Base-by-base conservation (phyloP, 1,140 invertebrate genomes). In the Olivierus martensii region DNA sequence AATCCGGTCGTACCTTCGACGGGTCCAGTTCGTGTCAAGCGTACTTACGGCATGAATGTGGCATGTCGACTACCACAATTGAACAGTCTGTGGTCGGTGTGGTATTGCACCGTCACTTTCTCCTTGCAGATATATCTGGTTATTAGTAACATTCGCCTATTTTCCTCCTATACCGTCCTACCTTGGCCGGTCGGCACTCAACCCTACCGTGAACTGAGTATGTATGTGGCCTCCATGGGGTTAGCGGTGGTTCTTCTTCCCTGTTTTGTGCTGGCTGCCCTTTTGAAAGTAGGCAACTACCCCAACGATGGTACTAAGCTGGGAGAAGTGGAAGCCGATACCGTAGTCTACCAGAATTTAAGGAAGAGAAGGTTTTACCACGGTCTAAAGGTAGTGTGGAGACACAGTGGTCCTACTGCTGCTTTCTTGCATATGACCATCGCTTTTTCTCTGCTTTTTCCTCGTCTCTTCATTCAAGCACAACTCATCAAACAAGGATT, bases 21-120 rank as follows among this genome's bases (percentile, higher is more conserved):
- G 28, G 28, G 28, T 6, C 28, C 28, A 9, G 28, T 9, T 9
- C 4, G 4, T 28, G 28, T 9, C 28, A 28, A 28, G 9, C 28
- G 28, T 9, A 28, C 28, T 4, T 28, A 28, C 28, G 28, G 28
- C 4, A 28, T 28, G 28, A 28, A 28, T 9, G 2, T 28, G 28
- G 28, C 28, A 14, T 75, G 75, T 53, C 65, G 67, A 51, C 66
- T 71, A 7, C 73, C 79, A 18, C 81, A 84, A 64, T 71, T 85
- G 19, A 89, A 89, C 67, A 82, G 79, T 49, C 73, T 89, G 43
- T 87, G 83, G 80, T 88, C 83, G 38, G 76, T 88, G 42, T 87
- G 85, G 82, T 89, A 88, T 67, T 85, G 86, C 35, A 68, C 85
- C 11, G 67, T 83, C 21, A 77, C 80, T 7, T 76, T 83, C 2